These are phyloP conservation scores for Thecocarcelia acutangulata DNA, from an alignment of 2,888 invertebrate genomes.

Conservation along the genomic window DNA sequence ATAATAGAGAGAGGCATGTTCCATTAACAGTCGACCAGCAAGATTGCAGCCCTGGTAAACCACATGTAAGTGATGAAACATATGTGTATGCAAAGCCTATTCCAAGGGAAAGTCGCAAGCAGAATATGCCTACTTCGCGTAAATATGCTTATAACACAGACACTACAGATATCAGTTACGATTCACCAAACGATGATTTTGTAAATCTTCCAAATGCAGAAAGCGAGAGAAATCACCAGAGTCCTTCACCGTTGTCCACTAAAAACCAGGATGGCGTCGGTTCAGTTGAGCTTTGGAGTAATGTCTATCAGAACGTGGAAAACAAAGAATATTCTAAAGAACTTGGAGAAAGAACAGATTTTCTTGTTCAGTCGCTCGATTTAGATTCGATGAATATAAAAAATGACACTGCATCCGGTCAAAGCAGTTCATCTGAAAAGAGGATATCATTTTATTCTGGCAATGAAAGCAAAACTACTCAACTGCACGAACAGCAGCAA, in stretches of 20 bases:
- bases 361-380: slow-evolving; percentile 81
- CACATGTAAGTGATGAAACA: slow-evolving; percentile 22
- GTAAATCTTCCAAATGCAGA: slow-evolving; percentile 61
- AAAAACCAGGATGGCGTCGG: slow-evolving; percentile 86
- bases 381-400: slow-evolving; percentile 77
- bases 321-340: slow-evolving; percentile 87
- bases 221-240: slow-evolving; percentile 66
- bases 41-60: slow-evolving; percentile 6
- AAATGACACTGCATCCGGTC: slow-evolving; percentile 71
- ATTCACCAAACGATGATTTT: slow-evolving; percentile 75
- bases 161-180: slow-evolving; percentile 75
- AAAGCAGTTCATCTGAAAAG: slow-evolving; percentile 52
- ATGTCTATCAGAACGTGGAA: slow-evolving; percentile 89
- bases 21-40: neutral
- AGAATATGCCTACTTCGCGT: slow-evolving; percentile 11
- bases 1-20: neutral
- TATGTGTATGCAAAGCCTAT: slow-evolving; percentile 61
- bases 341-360: slow-evolving; percentile 85
- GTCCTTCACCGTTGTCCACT: slow-evolving; percentile 76
- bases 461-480: slow-evolving; percentile 31
- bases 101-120: slow-evolving; percentile 51
- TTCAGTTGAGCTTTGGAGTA: slow-evolving; percentile 89
- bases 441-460: slow-evolving; percentile 37
- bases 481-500: neutral
- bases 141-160: slow-evolving; percentile 47